Base-by-base conservation (phyloP, 2,888 invertebrate species). In the Biston betularia region DNA sequence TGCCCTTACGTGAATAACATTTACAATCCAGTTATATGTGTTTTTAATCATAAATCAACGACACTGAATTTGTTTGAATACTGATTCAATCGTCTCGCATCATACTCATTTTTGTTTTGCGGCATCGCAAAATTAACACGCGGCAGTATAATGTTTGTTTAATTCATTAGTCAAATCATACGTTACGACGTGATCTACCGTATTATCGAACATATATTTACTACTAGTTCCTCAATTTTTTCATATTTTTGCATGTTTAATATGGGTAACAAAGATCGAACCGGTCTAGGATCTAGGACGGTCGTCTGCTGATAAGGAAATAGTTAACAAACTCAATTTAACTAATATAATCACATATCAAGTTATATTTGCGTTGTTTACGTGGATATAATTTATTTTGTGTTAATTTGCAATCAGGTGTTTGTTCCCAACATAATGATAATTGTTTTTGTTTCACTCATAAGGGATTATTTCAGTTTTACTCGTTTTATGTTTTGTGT, bases 281-380 rank as follows among this genome's bases (percentile, higher is more conserved):
- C 64, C 54, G 54, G 59, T 59, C 35, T 10, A 14, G 33, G 46
- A 57, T 59, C 49, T 10, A 33, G 33, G 46, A 57, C 14, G 50
- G 24, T 52, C 10, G 42, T 40, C 10, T 9, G 53, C 14, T 35
- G 50, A 65, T 49, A 34, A 59, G 64, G 64, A 65, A 65, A 45
- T 49, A 46, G 45, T 46, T 6, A 48, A 46, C 34, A 35, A 10
- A 40, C 8, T 24, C 24, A 24, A 45, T 52, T 55, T 46, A 38
- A 8, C 3, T 56, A 56, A 57, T 57, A 35, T 35, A 44, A 48
- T 34, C 24, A 0, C 15, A 38, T 7, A 56, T 50, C 50, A 50
- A 44, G 63, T 56, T 55, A 12, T 10, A 54, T 35, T 9, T 54
- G 10, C 24, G 24, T 46, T n/a, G n/a, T n/a, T n/a, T n/a, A n/a